Percentiles rank a stretch among this genome's conserved stretches.
phyloP scores from a whole-genome alignment of 2,797 vertebrate genomes.

The Sandelia bainsii region DNA sequence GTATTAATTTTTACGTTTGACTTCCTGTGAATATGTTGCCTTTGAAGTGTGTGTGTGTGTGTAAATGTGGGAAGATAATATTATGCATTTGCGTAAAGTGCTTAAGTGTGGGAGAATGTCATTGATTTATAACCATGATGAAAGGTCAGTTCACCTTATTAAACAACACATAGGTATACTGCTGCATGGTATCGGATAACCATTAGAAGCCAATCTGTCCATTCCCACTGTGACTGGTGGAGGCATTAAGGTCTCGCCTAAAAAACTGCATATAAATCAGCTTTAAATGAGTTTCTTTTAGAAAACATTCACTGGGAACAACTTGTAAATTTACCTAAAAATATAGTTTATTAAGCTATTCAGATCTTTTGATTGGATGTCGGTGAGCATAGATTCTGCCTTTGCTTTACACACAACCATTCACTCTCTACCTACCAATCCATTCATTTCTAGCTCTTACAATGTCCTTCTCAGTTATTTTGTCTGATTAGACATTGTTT shows the following conservation, averaged over 20 bases:
- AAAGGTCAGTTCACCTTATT: constrained; percentile 84
- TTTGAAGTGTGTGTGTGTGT: constrained; percentile 17
- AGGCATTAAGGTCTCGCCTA: constrained; percentile 65
- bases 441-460: constrained; percentile 43
- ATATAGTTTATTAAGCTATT: constrained; percentile 24
- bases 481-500: constrained; percentile 73
- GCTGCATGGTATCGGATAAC: constrained; percentile 78
- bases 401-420: constrained; percentile 44
- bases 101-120: constrained; percentile 73
- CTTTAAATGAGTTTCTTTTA: constrained; percentile 75
- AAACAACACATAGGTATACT: constrained; percentile 80
- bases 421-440: constrained; percentile 43
- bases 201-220: constrained; percentile 81
- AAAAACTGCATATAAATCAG: constrained; percentile 77
- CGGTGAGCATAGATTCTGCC: constrained; percentile 36
- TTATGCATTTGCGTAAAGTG: constrained; percentile 78
- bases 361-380: constrained; percentile 4
- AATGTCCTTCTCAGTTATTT: constrained; percentile 62
- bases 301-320: constrained; percentile 50
- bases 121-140: constrained; percentile 82
- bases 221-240: constrained; percentile 69
- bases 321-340: constrained; percentile 41
- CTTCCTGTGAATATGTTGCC: constrained; percentile 36
- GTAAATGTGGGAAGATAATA: constrained; percentile 65
- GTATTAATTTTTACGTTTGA: constrained; percentile 49